Evolutionary conservation across 2,113 vertebrate genomes (phyloP), one percentile per base, ranked within the genome.

Genomic region (Turnix velox): DNA sequence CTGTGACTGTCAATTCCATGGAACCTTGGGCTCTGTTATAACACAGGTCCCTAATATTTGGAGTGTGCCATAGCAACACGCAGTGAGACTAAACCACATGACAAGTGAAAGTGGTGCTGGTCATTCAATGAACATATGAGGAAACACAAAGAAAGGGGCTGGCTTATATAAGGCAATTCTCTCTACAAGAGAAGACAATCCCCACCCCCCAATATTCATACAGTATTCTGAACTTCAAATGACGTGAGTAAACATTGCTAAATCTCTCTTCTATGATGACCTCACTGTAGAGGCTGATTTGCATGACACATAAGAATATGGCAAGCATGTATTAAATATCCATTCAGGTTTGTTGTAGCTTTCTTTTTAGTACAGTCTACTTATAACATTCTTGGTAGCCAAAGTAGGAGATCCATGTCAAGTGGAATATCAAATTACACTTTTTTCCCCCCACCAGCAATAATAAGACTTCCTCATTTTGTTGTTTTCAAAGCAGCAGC

Each of bases 21-120:
- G 46, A 87, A 63, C 31, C 35, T 61, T 55, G 27, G 48, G 55
- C 45, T 86, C 42, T 88, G 83, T 80, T 77, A 59, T 45, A 90
- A 35, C 2, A 3, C 78, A 92, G 92, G 14, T 94, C 95, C 73
- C 95, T 96, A 97, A 97, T 97, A 97, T 98, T 98, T 98, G 85
- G 61, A 91, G 35, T 2, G 77, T 63, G 72, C 81, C 97, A 95
- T 97, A 83, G 97, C 96, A 98, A 98, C 97, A 57, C 59, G 15
- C 42, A 71, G 61, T 40, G 71, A 84, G 57, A 49, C 40, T 67
- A 87, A 93, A 89, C 19, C 76, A 90, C 86, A 90, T 91, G 78
- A 91, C 94, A 92, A 92, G 74, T 45, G 87, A 85, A 85, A 96
- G 74, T 74, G 87, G 42, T 75, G 61, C 74, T 52, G 24, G 20